A percentile compares a stretch with the other conserved stretches of the same genome.
Evolutionary conservation across 1,140 invertebrate species (phyloP).

Genomic region (Drosophila sproati): DNA sequence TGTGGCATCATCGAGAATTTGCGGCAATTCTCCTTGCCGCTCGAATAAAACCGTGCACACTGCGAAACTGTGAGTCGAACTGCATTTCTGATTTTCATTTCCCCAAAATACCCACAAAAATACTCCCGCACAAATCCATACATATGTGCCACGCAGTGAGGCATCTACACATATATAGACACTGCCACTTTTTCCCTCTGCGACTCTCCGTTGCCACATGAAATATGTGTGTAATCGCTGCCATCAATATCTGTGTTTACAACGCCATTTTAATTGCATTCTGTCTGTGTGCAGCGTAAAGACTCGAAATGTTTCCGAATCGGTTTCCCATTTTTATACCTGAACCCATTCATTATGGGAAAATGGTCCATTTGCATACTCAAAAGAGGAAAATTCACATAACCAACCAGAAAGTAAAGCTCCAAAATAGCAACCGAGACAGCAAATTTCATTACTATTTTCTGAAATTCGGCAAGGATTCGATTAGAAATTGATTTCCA

Average conservation of each 20-base stretch:
- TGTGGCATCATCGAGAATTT: conserved; percentile 45
- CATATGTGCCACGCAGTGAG: background rate
- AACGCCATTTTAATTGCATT: conserved; percentile 56
- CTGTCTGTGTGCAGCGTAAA: conserved; percentile 30
- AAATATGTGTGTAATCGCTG: conserved; percentile 55
- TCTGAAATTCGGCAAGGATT: too few species aligned
- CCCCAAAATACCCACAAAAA: background rate
- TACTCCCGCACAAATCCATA: background rate
- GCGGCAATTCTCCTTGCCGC: conserved; percentile 40
- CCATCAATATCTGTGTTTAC: conserved; percentile 49
- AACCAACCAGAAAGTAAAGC: too few species aligned
- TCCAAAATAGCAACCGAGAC: too few species aligned
- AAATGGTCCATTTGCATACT: too few species aligned
- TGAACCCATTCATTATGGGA: too few species aligned
- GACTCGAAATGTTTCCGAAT: conserved; percentile 30
- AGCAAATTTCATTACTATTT: too few species aligned
- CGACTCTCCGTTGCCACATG: conserved; percentile 25
- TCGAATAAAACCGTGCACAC: conserved; percentile 40
- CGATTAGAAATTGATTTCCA: too few species aligned
- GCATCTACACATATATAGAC: background rate
- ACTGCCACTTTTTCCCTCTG: background rate
- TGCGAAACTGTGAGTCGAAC: conserved; percentile 8
- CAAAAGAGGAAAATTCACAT: too few species aligned
- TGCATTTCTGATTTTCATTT: conserved; percentile 41
- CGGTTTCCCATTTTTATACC: background rate